A percentile compares a stretch with the other conserved stretches of the same genome.
Conservation (phyloP, 2,888 invertebrate species). For the Macaria notata region DNA sequence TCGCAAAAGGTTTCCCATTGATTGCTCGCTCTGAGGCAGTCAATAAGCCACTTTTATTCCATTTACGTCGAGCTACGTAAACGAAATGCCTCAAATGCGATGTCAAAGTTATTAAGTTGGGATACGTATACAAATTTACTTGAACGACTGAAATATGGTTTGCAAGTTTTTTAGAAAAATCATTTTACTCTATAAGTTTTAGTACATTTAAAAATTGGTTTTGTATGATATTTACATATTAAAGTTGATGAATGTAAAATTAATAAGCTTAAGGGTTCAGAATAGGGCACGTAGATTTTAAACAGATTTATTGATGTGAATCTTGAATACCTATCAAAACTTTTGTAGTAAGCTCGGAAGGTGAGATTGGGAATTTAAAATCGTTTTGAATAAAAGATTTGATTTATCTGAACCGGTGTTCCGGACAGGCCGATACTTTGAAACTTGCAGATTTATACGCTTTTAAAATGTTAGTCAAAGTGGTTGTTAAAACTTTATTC, state of each 20-base stretch:
- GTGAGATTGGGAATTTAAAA: slow-evolving; percentile 35
- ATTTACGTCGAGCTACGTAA: slow-evolving; percentile 21
- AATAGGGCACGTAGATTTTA: no score
- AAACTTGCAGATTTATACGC: slow-evolving; percentile 37
- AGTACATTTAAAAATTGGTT: no score
- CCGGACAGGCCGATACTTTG: slow-evolving; percentile 31
- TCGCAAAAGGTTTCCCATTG: slow-evolving; percentile 27
- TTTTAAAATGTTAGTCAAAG: slow-evolving; percentile 14
- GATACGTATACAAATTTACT: slow-evolving; percentile 26
- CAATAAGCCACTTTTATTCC: slow-evolving; percentile 30
- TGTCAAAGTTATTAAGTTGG: slow-evolving; percentile 28
- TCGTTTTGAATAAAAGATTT: slow-evolving; percentile 36
- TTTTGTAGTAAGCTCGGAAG: slow-evolving; percentile 31
- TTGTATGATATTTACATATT: no score
- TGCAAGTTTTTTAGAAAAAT: no score
- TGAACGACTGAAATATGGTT: slow-evolving; percentile 12
- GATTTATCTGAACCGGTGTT: slow-evolving; percentile 32
- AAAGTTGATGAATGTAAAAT: no score
- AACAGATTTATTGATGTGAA: slow-evolving; percentile 19
- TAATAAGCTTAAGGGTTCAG: no score
- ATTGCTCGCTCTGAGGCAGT: slow-evolving; percentile 30
- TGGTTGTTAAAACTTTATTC: slow-evolving; percentile 14
- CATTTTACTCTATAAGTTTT: no score
- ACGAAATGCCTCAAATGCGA: slow-evolving; percentile 14
- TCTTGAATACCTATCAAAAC: slow-evolving; percentile 30